These are phyloP conservation scores for Benthosema pterotum DNA, from an alignment of 2,797 vertebrate genomes.

Conservation along the genomic window DNA sequence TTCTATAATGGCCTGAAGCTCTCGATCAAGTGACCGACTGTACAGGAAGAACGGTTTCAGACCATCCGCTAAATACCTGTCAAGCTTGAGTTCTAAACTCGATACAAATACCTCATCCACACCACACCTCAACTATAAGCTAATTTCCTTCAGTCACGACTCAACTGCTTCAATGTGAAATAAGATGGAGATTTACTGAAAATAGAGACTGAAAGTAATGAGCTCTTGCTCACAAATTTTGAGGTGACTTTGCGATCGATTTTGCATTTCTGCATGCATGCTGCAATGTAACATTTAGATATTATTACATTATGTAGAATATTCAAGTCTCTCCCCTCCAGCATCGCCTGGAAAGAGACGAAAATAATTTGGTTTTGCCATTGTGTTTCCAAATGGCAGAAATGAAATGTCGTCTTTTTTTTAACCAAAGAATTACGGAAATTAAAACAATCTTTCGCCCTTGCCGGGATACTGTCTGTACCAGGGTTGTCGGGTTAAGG, in stretches of 20 bases:
- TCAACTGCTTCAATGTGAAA: constrained; percentile 92
- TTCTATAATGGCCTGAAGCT: constrained; percentile 49
- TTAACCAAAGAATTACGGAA: no score
- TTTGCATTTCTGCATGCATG: background rate
- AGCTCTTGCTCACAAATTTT: no score
- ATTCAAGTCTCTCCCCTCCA: no score
- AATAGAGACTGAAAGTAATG: constrained; percentile 24
- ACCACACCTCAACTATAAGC: constrained; percentile 61
- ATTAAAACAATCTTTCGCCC: no score
- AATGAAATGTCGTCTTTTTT: no score
- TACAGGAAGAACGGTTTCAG: no score
- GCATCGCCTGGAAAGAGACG: no score
- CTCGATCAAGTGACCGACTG: background rate
- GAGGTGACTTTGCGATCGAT: no score
- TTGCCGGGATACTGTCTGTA: background rate
- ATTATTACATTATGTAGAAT: background rate
- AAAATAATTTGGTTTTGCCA: no score
- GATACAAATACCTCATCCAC: constrained; percentile 65
- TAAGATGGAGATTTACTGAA: constrained; percentile 6
- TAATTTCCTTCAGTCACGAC: constrained; percentile 83
- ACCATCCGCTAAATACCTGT: no score
- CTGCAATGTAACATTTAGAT: constrained; percentile 30
- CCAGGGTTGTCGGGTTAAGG: constrained; percentile 24
- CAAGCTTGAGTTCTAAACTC: constrained; percentile 42
- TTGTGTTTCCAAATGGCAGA: no score